A percentile compares a stretch with the other conserved stretches of the same genome.
Evolutionary conservation across 2,797 vertebrate genomes (phyloP).

Genomic region (Siniperca undulata): DNA sequence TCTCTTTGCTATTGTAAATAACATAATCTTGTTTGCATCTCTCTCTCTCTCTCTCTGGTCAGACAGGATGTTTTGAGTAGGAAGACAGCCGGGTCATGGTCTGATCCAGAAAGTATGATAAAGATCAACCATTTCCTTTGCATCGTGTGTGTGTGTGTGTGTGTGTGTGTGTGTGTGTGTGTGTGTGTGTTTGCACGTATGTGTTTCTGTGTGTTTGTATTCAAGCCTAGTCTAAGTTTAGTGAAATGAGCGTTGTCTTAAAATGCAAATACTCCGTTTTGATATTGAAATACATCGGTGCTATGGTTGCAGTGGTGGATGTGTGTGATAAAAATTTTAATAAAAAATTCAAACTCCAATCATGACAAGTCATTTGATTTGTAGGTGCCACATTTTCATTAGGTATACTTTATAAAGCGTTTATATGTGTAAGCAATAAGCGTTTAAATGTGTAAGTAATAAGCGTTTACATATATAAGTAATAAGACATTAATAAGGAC

Average conservation of each 20-base stretch:
- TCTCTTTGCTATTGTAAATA: constrained; percentile 40
- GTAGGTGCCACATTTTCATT: background rate
- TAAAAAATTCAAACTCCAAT: background rate
- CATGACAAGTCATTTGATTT: background rate
- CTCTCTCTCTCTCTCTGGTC: constrained; percentile 24
- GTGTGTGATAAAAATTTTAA: background rate
- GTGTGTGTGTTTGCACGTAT: constrained; percentile 19
- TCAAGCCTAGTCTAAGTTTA: background rate
- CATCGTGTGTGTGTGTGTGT: constrained; percentile 33
- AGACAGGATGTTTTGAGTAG: constrained; percentile 73
- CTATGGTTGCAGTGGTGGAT: background rate
- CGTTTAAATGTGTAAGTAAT: background rate
- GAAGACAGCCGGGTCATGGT: constrained; percentile 62
- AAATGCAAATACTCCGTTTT: background rate
- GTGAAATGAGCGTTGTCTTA: background rate
- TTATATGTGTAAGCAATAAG: background rate
- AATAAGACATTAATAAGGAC: background rate
- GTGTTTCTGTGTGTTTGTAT: constrained; percentile 2
- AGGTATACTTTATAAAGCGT: background rate
- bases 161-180: constrained; percentile 21
- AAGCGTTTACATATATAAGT: background rate
- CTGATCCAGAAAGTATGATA: constrained; percentile 63
- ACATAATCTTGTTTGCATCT: constrained; percentile 44
- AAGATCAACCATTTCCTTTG: constrained; percentile 74
- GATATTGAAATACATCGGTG: background rate